phyloP scores from a whole-genome alignment of 1,140 invertebrate species.

The Bombus huntii region DNA sequence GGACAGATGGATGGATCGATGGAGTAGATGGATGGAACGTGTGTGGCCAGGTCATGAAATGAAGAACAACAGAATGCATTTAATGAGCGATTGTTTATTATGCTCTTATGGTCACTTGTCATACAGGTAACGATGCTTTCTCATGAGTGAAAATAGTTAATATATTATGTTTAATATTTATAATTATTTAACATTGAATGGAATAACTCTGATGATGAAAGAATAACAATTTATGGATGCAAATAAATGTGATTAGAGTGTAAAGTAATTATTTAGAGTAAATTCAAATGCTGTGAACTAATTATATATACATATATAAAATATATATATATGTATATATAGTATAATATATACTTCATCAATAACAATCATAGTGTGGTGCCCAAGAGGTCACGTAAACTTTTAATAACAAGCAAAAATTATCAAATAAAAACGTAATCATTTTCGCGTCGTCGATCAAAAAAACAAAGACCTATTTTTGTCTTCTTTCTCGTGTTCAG shows the following conservation, averaged over 20 bases:
- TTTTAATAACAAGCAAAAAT: constrained; percentile 25
- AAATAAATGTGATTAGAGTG: constrained; percentile 81
- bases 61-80: constrained; percentile 84
- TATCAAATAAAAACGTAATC: constrained; percentile 48
- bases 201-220: constrained; percentile 82
- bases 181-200: constrained; percentile 83
- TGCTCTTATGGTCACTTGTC: constrained; percentile 84
- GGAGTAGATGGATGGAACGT: constrained; percentile 71
- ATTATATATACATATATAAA: constrained; percentile 37
- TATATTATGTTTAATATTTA: constrained; percentile 81
- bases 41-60: constrained; percentile 82
- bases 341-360: constrained; percentile 56
- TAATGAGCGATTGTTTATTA: constrained; percentile 84
- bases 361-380: constrained; percentile 62
- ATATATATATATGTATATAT: constrained; percentile 7
- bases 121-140: constrained; percentile 83
- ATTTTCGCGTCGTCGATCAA: constrained; percentile 41
- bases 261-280: constrained; percentile 76
- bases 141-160: constrained; percentile 84
- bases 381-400: constrained; percentile 56
- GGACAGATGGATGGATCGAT: constrained; percentile 70
- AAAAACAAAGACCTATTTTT: constrained; percentile 34
- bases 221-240: constrained; percentile 82
- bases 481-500: constrained; percentile 30
- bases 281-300: constrained; percentile 75